These are phyloP conservation scores for Saimiri boliviensis DNA, from an alignment of 2,113 vertebrate genomes.

Conservation along the genomic window DNA sequence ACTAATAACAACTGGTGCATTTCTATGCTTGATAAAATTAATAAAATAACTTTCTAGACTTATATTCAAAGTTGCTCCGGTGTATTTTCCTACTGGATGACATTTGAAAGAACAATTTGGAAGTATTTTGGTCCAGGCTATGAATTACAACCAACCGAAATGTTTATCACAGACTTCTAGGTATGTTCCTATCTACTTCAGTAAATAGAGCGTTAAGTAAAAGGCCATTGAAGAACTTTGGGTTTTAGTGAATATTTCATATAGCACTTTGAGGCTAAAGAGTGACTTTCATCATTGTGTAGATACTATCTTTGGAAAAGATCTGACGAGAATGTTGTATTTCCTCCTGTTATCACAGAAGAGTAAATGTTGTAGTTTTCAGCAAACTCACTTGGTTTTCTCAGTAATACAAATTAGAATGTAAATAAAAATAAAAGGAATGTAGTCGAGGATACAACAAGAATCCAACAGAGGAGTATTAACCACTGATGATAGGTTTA, in stretches of 20 bases:
- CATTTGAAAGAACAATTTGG: background rate
- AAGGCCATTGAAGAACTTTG: background rate
- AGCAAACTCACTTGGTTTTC: background rate
- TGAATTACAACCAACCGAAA: background rate
- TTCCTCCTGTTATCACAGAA: background rate
- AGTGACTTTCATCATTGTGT: background rate
- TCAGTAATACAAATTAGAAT: slow-evolving; percentile 2
- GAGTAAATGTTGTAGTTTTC: background rate
- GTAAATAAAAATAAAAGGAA: background rate
- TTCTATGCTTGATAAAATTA: background rate
- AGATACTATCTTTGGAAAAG: background rate
- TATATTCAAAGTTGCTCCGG: background rate
- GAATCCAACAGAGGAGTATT: background rate
- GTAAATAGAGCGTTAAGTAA: background rate
- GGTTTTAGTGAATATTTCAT: background rate
- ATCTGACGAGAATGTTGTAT: background rate
- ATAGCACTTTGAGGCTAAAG: background rate
- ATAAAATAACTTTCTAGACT: background rate
- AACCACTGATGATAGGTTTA: background rate
- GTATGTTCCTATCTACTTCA: background rate
- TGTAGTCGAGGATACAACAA: background rate
- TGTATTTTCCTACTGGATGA: background rate
- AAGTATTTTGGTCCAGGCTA: background rate
- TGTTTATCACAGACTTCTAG: background rate
- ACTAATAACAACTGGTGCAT: background rate